Percentiles rank a stretch among this genome's conserved stretches.
Evolutionary conservation across 1,140 invertebrate species (phyloP).

Genomic region (Hormaphis cornu): DNA sequence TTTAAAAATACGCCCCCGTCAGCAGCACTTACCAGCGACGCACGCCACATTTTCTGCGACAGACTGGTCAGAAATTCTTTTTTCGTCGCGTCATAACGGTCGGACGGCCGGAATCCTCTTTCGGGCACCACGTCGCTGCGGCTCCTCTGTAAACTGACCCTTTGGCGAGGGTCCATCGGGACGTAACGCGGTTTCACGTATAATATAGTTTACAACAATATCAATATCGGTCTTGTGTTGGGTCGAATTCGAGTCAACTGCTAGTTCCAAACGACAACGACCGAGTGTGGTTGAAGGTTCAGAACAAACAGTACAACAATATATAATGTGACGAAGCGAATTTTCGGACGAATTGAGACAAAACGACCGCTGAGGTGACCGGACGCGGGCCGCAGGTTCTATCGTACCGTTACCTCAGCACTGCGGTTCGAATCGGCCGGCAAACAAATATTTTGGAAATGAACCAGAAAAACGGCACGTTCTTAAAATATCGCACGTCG

Average conservation of each 20-base stretch:
- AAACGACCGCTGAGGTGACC: constrained; percentile 11
- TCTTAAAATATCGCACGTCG: constrained; percentile 19
- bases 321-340: background rate
- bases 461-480: constrained; percentile 13
- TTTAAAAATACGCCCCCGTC: too few relatives aligned
- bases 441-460: constrained; percentile 24
- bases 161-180: constrained; percentile 45
- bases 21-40: constrained; percentile 60
- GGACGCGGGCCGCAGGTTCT: background rate
- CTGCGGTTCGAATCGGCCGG: constrained; percentile 5
- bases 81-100: constrained; percentile 68
- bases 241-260: too few relatives aligned
- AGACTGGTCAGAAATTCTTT: constrained; percentile 67
- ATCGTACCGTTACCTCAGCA: constrained; percentile 10
- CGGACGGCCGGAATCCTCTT: constrained; percentile 72
- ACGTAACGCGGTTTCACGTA: too few relatives aligned
- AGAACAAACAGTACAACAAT: background rate
- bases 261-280: too few relatives aligned
- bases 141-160: constrained; percentile 40
- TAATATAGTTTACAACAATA: too few relatives aligned
- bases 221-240: too few relatives aligned
- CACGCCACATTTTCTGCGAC: constrained; percentile 65
- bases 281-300: background rate
- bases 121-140: constrained; percentile 47
- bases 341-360: background rate